Evolutionary conservation across 2,888 invertebrate species (phyloP).

Genomic region (Eledona agricola): DNA sequence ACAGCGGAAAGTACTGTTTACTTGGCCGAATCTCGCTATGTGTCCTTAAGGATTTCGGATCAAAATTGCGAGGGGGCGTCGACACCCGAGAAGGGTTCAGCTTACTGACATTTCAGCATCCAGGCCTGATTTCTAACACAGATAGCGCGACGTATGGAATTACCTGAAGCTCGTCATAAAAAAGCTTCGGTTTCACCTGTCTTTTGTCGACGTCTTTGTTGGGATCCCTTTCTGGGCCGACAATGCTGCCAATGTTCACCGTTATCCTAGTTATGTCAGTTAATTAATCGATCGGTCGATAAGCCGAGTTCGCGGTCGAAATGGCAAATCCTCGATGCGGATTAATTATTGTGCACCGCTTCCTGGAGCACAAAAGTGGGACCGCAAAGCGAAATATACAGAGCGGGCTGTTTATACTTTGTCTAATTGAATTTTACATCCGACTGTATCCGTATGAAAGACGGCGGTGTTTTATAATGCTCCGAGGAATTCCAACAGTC

Average conservation of each 20-base stretch:
- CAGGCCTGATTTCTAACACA: constrained; percentile 61
- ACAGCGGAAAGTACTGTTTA: too few species aligned
- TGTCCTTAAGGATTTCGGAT: too few species aligned
- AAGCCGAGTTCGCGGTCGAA: constrained; percentile 29
- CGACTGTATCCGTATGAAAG: constrained; percentile 44
- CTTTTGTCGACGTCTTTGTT: constrained; percentile 51
- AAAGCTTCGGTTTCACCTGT: constrained; percentile 62
- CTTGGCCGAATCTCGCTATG: too few species aligned
- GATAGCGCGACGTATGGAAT: constrained; percentile 61
- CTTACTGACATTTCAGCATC: constrained; percentile 62
- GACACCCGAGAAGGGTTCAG: constrained; percentile 46
- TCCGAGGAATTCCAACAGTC: constrained; percentile 45
- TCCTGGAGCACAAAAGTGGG: constrained; percentile 28
- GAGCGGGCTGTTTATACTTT: constrained; percentile 43
- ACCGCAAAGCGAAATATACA: constrained; percentile 29
- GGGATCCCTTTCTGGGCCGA: constrained; percentile 44
- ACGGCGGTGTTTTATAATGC: constrained; percentile 44
- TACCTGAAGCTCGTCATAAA: constrained; percentile 55
- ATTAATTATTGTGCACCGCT: constrained; percentile 25
- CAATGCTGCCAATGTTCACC: constrained; percentile 15
- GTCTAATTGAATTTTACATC: constrained; percentile 45
- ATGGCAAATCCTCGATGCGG: constrained; percentile 30
- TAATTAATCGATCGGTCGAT: constrained; percentile 26
- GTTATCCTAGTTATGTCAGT: constrained; percentile 21
- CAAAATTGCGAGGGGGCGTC: too few species aligned